Evolutionary conservation across 2,888 invertebrate species (phyloP).

Genomic region (Andrena camellia): DNA sequence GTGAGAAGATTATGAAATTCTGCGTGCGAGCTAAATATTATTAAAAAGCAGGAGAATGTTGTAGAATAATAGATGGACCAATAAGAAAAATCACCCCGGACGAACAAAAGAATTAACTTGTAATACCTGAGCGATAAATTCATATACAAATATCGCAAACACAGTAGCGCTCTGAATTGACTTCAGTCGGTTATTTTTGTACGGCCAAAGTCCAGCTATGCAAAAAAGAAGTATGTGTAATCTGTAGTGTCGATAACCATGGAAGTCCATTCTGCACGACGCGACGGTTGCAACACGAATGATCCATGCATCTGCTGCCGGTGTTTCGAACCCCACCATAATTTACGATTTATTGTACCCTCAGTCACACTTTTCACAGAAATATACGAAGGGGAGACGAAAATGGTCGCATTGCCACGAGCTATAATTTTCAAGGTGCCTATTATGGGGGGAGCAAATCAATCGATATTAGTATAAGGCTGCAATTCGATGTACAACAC

Average conservation of each 20-base stretch:
- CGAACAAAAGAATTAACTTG: background rate
- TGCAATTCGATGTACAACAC: background rate
- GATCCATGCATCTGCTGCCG: background rate
- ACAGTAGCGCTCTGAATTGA: background rate
- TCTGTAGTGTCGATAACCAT: background rate
- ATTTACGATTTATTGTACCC: background rate
- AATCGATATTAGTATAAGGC: slow-evolving; percentile 5
- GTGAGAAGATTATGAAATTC: too few relatives aligned
- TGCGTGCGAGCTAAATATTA: too few relatives aligned
- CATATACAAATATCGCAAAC: background rate
- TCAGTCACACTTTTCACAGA: background rate
- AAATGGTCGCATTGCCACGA: background rate
- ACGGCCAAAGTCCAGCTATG: slow-evolving; percentile 3
- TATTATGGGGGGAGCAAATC: background rate
- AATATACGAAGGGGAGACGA: background rate
- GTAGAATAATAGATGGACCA: background rate
- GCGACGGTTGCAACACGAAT: background rate
- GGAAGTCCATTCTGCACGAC: slow-evolving; percentile 9
- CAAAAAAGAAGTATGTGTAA: background rate
- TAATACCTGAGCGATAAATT: background rate
- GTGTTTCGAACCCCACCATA: background rate
- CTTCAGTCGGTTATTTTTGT: background rate
- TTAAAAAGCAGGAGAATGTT: background rate
- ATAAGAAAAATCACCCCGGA: background rate
- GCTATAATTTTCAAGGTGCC: background rate